Evolutionary conservation across 2,113 vertebrate genomes (phyloP), one percentile per base, ranked within the genome.

Genomic region (Varanus salvator): DNA sequence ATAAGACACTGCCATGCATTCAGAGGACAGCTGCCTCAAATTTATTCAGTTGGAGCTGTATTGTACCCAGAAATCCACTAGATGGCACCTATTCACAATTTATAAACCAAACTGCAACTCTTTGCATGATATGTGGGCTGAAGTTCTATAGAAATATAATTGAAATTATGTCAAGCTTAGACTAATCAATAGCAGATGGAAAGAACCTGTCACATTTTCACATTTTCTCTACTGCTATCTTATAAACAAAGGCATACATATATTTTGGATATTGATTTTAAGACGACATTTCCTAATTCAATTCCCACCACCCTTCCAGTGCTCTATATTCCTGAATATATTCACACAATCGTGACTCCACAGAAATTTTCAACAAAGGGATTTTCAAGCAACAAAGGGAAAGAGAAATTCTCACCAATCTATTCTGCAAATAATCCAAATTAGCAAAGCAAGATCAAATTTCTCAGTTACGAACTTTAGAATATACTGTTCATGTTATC

Each of bases 31-130:
- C 88, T 64, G 92, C 87, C 27, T 77, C 31, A 9, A 3, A 4
- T 34, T 68, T 60, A 71, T 44, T 38, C 23, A 60, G 25, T 25
- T 81, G 50, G 50, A 52, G 66, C 29, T 5, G 90, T 80, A 84
- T 6, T 50, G 81, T 57, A 44, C 0, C 0, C 0, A 7, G 1
- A 0, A 1, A 0, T 14, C 93, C 96, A 74, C 94, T 11, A 95
- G 96, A 87, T 95, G 95, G 96, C 93, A 60, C n/a, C 82, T 14
- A 84, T 8, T n/a, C 90, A 71, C 93, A 85, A 85, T 1, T 25
- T 68, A 87, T 23, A 11, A 11, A 66, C 84, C 77, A 75, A 88
- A 76, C 21, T 2, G 9, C 2, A 11, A 6, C 6, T 3, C 34
- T 0, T 12, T 12, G 78, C 88, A 4, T 1, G 1, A 15, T 76